Base-by-base conservation (phyloP, 1,140 invertebrate genomes). In the Antheraea mylitta region DNA sequence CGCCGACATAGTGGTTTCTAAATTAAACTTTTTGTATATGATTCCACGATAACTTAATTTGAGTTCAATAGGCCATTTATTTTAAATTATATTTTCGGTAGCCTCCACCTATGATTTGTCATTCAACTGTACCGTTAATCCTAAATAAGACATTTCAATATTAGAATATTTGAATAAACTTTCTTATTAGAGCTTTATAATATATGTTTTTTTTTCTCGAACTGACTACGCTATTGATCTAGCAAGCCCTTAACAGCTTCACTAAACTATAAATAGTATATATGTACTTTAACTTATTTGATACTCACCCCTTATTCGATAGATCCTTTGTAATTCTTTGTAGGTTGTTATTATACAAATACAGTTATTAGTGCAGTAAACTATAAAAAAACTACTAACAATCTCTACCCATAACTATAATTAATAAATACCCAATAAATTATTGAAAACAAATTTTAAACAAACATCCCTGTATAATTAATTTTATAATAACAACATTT, bases 1-100 rank as follows among this genome's bases (percentile, higher is more conserved):
- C 87, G 89, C 85, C 86, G 78, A 86, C 83, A 90, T 76, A 85
- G 77, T 89, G 80, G 85, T 89, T 86, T 80, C 81, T 84, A 91
- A 90, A 87, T 89, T 89, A 85, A 89, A 80, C 74, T 87, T 88
- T 90, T 86, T 79, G 70, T 79, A 66, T 77, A 65, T 42, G 61
- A 63, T 11, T 19, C 18, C 18, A 65, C 48, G 16, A 65, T 65
- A 16, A 63, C 30, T 48, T 65, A 65, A n/a, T 18, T 18, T n/a
- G 9, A 48, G 64, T 19, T 48, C 16, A 65, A 19, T 53, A 48
- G 18, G 37, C 64, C 18, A 65, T 65, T 53, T 48, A 65, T 65
- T 65, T 22, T 18, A 10, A 65, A 45, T 22, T 64, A 18, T 42
- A 65, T 19, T 48, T 63, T 19, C 48, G 53, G 65, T 59, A 59